A percentile compares a stretch with the other conserved stretches of the same genome.
Evolutionary conservation across 2,797 vertebrate species (phyloP).

Genomic region (Micrastur ruficollis): DNA sequence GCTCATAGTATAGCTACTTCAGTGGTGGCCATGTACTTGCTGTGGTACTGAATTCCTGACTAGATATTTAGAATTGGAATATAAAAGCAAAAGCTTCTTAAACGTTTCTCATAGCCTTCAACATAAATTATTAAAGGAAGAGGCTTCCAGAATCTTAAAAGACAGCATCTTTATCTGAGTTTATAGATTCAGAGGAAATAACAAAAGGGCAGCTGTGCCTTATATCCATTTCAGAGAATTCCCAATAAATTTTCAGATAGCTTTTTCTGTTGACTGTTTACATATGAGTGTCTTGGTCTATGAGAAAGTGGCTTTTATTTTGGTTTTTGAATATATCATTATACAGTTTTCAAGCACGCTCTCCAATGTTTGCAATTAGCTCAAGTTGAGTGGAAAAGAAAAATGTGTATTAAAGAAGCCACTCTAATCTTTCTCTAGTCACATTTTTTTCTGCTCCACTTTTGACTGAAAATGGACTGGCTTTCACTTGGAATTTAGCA

Average conservation of each 20-base stretch:
- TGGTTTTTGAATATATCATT: background rate
- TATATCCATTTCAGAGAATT: background rate
- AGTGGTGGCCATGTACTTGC: background rate
- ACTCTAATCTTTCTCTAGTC: background rate
- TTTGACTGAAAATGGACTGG: background rate
- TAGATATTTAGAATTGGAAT: conserved; percentile 7
- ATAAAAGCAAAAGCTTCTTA: conserved; percentile 30
- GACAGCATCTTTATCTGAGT: conserved; percentile 3
- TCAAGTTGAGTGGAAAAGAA: background rate
- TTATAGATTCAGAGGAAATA: conserved; percentile 28
- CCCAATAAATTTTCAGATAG: background rate
- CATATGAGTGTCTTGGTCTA: background rate
- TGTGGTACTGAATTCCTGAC: conserved; percentile 5
- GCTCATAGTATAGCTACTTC: conserved; percentile 2
- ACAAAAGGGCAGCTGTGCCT: background rate
- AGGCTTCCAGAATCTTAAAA: conserved; percentile 29
- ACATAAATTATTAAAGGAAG: conserved; percentile 44
- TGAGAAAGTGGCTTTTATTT: background rate
- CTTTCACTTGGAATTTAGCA: background rate
- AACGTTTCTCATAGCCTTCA: conserved; percentile 39
- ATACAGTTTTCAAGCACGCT: background rate
- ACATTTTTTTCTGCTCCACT: background rate
- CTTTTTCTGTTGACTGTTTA: background rate
- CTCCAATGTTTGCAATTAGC: background rate
- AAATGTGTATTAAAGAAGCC: background rate